Evolutionary conservation across 2,888 invertebrate genomes (phyloP).

Genomic region (Baccha elongata): DNA sequence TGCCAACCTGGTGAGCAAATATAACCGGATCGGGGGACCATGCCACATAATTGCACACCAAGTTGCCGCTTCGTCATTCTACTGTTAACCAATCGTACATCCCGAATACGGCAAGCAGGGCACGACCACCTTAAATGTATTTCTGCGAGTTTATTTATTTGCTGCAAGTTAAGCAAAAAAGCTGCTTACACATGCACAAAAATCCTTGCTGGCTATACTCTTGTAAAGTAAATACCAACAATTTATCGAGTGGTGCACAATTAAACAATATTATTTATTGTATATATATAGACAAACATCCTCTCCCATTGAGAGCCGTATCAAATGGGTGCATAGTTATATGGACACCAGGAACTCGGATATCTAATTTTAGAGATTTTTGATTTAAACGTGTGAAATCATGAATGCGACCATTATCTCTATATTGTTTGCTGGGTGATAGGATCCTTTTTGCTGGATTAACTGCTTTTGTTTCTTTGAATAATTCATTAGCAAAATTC

Average conservation of each 20-base stretch:
- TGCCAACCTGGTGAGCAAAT: slow-evolving; percentile 18
- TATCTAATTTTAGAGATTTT: slow-evolving; percentile 15
- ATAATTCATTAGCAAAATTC: slow-evolving; percentile 31
- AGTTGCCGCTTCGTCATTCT: neutral
- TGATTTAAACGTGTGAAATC: slow-evolving; percentile 27
- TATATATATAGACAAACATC: neutral
- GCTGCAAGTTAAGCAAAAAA: slow-evolving; percentile 59
- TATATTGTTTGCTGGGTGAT: neutral
- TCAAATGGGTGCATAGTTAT: too few relatives aligned
- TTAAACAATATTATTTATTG: slow-evolving; percentile 34
- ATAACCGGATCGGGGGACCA: neutral
- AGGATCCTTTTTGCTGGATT: slow-evolving; percentile 24
- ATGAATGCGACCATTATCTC: too few relatives aligned
- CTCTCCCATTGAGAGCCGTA: too few relatives aligned
- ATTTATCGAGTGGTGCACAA: slow-evolving; percentile 45
- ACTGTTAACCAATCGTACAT: neutral
- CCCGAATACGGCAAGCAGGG: neutral
- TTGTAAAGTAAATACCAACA: slow-evolving; percentile 50
- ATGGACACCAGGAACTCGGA: too few relatives aligned
- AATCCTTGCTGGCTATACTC: slow-evolving; percentile 24
- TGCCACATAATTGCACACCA: neutral
- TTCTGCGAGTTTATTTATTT: slow-evolving; percentile 50
- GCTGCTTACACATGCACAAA: slow-evolving; percentile 53
- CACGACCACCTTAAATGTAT: neutral
- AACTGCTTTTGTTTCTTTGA: slow-evolving; percentile 22